These are phyloP conservation scores for Eutolmus rufibarbis DNA, from an alignment of 2,888 invertebrate species.

Conservation along the genomic window DNA sequence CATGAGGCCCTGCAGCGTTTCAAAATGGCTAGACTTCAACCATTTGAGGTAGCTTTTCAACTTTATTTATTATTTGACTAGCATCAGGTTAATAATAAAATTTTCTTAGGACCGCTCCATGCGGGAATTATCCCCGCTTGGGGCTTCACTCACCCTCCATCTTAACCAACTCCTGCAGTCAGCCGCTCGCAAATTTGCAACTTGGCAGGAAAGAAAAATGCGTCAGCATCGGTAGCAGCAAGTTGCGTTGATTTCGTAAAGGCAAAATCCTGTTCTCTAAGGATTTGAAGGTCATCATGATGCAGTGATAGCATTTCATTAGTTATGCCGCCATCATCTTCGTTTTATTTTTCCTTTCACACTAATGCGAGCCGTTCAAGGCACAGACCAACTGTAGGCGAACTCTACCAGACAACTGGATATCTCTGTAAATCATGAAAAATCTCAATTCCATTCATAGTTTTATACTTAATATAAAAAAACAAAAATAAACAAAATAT, in stretches of 20 bases:
- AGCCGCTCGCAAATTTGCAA: constrained; percentile 83
- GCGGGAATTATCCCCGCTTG: constrained; percentile 80
- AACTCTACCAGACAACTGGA: not conserved
- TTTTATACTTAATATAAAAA: not conserved
- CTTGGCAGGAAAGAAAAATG: constrained; percentile 82
- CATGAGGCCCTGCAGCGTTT: constrained; percentile 89
- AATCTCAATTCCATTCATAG: constrained; percentile 29
- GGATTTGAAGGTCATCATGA: not conserved
- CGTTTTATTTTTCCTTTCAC: not conserved
- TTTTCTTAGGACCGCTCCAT: constrained; percentile 76
- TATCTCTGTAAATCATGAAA: not conserved
- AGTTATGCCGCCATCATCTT: not conserved
- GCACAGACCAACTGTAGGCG: not conserved
- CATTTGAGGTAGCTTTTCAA: constrained; percentile 73
- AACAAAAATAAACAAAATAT: not conserved
- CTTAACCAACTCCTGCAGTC: constrained; percentile 86
- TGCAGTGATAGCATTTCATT: not conserved
- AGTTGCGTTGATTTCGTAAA: not conserved
- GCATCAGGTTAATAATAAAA: not conserved
- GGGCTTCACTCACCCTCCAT: constrained; percentile 82
- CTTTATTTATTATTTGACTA: not conserved
- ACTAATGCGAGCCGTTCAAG: not conserved
- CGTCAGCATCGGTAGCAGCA: constrained; percentile 62
- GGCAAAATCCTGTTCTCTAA: not conserved
- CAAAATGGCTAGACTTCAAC: constrained; percentile 83